Percentiles rank a stretch among this genome's conserved stretches.
Evolutionary conservation across 2,113 vertebrate species (phyloP).

Genomic region (Xiphorhynchus elegans): DNA sequence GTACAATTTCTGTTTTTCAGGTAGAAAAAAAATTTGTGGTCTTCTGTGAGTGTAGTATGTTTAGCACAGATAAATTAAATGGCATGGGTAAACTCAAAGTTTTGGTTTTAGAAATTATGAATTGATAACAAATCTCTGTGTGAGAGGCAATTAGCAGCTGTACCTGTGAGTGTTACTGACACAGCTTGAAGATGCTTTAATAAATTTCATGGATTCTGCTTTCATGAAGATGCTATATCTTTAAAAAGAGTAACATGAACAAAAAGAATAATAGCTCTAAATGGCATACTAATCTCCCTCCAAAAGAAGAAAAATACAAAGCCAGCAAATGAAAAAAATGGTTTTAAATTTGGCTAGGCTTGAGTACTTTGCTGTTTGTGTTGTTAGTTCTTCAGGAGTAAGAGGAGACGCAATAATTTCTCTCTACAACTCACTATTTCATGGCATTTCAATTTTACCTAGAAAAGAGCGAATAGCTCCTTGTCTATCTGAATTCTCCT

Average conservation of each 20-base stretch:
- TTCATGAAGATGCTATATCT: background rate
- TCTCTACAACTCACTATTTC: constrained; percentile 42
- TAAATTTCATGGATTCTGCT: background rate
- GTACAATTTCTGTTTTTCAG: background rate
- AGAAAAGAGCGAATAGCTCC: constrained; percentile 32
- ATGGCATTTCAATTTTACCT: constrained; percentile 31
- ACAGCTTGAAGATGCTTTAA: background rate
- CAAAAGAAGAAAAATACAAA: background rate
- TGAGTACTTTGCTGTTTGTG: background rate
- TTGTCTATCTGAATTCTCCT: constrained; percentile 1
- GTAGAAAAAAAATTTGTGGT: background rate
- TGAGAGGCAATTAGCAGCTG: background rate
- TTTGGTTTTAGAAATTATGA: background rate
- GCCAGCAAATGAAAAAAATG: background rate
- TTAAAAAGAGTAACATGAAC: background rate
- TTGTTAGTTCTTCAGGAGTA: background rate
- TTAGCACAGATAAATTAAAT: background rate
- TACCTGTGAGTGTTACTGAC: background rate
- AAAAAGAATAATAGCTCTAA: background rate
- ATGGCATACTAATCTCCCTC: background rate
- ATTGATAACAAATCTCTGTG: background rate
- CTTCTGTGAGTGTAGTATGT: background rate
- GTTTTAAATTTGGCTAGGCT: background rate
- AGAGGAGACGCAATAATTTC: constrained; percentile 21
- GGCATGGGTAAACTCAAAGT: background rate